Conservation (phyloP, 1,140 invertebrate genomes). For the Bombus difficillimus region DNA sequence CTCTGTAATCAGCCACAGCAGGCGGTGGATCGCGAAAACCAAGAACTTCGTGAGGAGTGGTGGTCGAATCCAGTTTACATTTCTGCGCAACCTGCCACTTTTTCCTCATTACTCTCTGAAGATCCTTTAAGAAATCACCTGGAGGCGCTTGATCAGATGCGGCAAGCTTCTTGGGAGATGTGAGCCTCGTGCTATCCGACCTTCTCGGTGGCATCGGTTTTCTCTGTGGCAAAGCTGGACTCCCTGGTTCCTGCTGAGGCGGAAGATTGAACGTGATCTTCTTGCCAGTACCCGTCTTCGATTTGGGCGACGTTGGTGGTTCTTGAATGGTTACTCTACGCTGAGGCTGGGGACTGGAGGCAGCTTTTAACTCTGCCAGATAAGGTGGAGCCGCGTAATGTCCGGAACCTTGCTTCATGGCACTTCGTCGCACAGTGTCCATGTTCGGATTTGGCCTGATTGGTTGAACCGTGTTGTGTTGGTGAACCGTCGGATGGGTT, state of each 20-base stretch:
- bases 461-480: conserved; percentile 59
- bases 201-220: conserved; percentile 88
- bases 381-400: conserved; percentile 80
- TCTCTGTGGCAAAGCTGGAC: conserved; percentile 79
- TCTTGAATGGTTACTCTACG: conserved; percentile 83
- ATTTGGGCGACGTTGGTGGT: conserved; percentile 81
- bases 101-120: conserved; percentile 95
- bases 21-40: conserved; percentile 92
- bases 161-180: conserved; percentile 89
- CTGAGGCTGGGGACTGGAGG: conserved; percentile 81
- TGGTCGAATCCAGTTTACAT: conserved; percentile 91
- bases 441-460: conserved; percentile 77
- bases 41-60: conserved; percentile 94
- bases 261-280: conserved; percentile 84
- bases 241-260: conserved; percentile 81
- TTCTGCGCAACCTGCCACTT: conserved; percentile 97
- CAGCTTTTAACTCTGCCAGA: conserved; percentile 78
- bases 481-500: conserved; percentile 49
- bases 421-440: conserved; percentile 79
- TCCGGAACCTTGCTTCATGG: conserved; percentile 75
- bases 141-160: conserved; percentile 90
- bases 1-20: conserved; percentile 87
- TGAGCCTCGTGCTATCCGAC: conserved; percentile 87
- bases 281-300: conserved; percentile 78
- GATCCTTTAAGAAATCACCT: conserved; percentile 92